phyloP scores from a whole-genome alignment of 2,113 vertebrate genomes.

The Empidonax traillii region DNA sequence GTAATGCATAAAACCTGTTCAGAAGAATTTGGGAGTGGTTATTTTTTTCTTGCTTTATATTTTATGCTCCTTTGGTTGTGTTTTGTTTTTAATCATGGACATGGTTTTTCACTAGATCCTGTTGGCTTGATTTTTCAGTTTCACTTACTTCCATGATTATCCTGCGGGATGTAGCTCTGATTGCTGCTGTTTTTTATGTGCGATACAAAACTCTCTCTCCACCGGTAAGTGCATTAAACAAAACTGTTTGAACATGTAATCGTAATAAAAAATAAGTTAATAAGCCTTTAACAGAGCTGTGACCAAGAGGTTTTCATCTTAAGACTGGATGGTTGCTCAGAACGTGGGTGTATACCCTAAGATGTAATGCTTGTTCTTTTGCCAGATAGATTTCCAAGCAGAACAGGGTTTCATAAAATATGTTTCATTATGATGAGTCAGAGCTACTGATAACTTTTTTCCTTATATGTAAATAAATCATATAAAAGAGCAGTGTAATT shows the following conservation, averaged over 20 bases:
- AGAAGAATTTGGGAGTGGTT: not conserved
- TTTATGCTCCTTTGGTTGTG: not conserved
- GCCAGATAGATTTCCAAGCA: not conserved
- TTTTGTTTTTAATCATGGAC: accelerated
- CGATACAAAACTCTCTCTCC: conserved; percentile 95
- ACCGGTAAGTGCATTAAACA: conserved; percentile 83
- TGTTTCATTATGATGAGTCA: not conserved
- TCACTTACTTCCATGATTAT: conserved; percentile 91
- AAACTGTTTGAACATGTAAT: accelerated
- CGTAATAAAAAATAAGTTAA: accelerated
- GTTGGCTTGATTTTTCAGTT: conserved; percentile 76
- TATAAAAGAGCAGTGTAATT: not conserved
- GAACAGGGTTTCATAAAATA: not conserved
- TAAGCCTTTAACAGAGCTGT: not conserved
- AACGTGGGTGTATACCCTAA: not conserved
- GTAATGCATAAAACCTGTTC: accelerated
- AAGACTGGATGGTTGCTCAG: not conserved
- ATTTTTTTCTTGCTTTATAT: not conserved
- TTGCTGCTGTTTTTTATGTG: conserved; percentile 95
- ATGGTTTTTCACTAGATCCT: not conserved
- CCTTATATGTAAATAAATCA: not conserved
- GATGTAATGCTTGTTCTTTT: not conserved
- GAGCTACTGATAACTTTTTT: not conserved
- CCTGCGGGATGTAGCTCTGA: conserved; percentile 88
- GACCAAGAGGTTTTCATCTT: not conserved